A percentile compares a stretch with the other conserved stretches of the same genome.
Evolutionary conservation across 2,113 vertebrate species (phyloP).

Genomic region (Hydropotes inermis): DNA sequence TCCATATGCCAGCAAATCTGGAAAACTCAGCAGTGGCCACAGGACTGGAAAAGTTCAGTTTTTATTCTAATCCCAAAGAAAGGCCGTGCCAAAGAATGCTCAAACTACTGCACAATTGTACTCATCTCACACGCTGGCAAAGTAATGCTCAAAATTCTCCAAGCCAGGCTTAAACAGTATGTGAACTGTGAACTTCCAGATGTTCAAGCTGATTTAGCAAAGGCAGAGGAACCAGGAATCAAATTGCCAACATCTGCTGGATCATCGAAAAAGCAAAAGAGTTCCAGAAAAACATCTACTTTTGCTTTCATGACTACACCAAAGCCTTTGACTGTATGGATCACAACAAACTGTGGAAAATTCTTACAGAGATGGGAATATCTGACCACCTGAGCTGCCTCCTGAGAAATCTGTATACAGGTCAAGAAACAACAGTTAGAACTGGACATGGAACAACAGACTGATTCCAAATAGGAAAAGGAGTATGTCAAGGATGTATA

Average conservation of each 20-base stretch:
- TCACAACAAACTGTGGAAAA: neutral
- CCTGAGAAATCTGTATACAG: neutral
- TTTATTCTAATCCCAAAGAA: neutral
- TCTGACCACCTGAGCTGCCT: neutral
- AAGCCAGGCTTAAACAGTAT: neutral
- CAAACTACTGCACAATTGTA: neutral
- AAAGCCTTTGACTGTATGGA: neutral
- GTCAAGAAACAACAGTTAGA: neutral
- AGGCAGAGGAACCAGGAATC: neutral
- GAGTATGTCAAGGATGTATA: neutral
- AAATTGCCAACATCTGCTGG: neutral
- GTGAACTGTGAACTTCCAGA: neutral
- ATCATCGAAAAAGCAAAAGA: neutral
- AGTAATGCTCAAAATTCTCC: neutral
- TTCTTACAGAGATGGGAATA: neutral
- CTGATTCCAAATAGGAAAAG: neutral
- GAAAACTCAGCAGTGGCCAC: neutral
- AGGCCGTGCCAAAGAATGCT: too few relatives aligned
- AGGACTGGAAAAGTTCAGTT: neutral
- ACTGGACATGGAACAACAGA: neutral
- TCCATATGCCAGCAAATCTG: neutral
- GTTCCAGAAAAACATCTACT: neutral
- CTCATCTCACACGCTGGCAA: neutral
- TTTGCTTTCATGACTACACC: neutral
- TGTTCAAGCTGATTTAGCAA: neutral